Conservation (phyloP, 2,797 vertebrate genomes). For the Pseudochirops corinnae region DNA sequence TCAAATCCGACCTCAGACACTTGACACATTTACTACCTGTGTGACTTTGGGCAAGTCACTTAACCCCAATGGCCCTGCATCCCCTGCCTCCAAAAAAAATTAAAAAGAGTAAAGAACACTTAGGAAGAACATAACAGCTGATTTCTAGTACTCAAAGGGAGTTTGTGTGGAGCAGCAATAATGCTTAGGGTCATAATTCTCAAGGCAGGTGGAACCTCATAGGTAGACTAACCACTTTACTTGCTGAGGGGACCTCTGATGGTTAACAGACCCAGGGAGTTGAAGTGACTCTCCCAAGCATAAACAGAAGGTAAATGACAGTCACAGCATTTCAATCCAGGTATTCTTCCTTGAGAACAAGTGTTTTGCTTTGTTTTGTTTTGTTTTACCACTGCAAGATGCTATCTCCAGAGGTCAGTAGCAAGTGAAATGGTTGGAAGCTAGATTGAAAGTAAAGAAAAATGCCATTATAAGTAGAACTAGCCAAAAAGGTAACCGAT, state of each 20-base stretch:
- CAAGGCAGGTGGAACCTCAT: neutral
- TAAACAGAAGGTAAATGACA: neutral
- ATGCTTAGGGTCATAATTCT: neutral
- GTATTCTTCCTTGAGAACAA: neutral
- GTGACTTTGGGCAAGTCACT: too few species aligned
- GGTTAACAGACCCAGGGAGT: neutral
- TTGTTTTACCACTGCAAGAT: neutral
- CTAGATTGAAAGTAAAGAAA: neutral
- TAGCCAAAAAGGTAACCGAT: neutral
- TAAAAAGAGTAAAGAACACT: neutral
- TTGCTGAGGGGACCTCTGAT: neutral
- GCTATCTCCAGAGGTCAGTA: neutral
- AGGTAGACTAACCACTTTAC: neutral
- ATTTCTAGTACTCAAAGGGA: neutral
- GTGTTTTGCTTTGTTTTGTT: neutral
- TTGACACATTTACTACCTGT: too few species aligned
- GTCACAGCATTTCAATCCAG: neutral
- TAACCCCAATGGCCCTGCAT: too few species aligned
- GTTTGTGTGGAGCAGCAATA: neutral
- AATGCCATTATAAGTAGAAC: neutral
- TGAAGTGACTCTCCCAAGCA: neutral
- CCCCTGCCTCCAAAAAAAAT: too few species aligned
- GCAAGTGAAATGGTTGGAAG: neutral
- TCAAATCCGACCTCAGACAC: too few species aligned
- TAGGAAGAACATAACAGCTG: neutral